Evolutionary conservation across 2,797 vertebrate genomes (phyloP).

Genomic region (Phalanger gymnotis): DNA sequence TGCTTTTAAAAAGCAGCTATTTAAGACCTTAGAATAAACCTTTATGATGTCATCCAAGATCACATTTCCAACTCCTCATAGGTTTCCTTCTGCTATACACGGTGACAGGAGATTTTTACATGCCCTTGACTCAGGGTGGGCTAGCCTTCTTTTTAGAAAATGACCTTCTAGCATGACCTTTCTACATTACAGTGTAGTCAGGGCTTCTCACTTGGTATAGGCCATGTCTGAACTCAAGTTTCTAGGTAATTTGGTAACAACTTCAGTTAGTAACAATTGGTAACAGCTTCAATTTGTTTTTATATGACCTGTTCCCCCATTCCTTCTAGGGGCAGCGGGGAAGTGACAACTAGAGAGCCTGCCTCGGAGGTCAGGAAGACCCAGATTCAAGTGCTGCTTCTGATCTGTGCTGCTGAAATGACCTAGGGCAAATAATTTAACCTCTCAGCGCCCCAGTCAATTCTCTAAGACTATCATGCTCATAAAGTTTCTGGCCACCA

Average conservation of each 20-base stretch:
- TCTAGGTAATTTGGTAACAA: not conserved
- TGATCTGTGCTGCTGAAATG: not conserved
- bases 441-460: not conserved
- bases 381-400: not conserved
- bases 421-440: not conserved
- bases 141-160: not conserved
- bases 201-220: not conserved
- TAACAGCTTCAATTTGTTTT: not conserved
- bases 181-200: not conserved
- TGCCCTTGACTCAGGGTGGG: not conserved
- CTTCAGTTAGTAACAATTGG: not conserved
- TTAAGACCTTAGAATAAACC: not conserved
- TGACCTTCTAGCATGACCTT: not conserved
- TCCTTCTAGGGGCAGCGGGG: not conserved
- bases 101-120: not conserved
- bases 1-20: not conserved
- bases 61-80: not conserved
- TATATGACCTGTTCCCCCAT: not conserved
- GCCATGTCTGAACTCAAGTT: not conserved
- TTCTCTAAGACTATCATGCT: not conserved
- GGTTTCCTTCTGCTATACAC: not conserved
- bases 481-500: not conserved
- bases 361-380: not conserved
- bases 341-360: not conserved
- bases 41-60: not conserved